Conservation (phyloP, 2,113 vertebrate genomes). For the Cyanoramphus novaezelandiae region DNA sequence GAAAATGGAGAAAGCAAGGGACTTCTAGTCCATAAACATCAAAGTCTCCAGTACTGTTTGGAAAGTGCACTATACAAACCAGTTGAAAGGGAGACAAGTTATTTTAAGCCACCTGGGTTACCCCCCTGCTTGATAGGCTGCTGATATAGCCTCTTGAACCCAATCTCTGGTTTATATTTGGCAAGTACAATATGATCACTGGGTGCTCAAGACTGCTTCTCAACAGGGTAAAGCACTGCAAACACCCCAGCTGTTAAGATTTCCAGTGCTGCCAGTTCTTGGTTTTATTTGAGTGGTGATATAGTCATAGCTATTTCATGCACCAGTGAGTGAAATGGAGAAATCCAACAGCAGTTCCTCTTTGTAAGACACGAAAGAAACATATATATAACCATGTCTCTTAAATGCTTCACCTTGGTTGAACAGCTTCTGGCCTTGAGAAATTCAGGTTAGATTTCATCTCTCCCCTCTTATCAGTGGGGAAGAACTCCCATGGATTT, state of each 20-base stretch:
- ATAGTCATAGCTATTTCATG: fast-evolving
- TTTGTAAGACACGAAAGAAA: neutral
- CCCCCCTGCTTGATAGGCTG: neutral
- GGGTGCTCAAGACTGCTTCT: neutral
- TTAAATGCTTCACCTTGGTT: neutral
- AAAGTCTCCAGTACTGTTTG: neutral
- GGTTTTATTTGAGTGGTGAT: neutral
- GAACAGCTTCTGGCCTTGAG: neutral
- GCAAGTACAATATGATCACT: fast-evolving
- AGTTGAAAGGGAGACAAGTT: neutral
- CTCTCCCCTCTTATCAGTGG: neutral
- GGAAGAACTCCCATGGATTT: neutral
- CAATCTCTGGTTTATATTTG: neutral
- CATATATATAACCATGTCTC: neutral
- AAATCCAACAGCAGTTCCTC: neutral
- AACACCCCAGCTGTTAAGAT: neutral
- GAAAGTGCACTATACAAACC: neutral
- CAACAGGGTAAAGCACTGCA: neutral
- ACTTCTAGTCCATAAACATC: neutral
- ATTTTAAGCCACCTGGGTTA: neutral
- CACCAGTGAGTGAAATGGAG: neutral
- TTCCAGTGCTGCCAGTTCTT: neutral
- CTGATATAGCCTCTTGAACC: fast-evolving
- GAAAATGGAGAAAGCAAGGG: neutral
- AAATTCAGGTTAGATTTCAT: neutral